Conservation (phyloP, 2,888 invertebrate species). For the Rhopalosiphum nymphaeae region DNA sequence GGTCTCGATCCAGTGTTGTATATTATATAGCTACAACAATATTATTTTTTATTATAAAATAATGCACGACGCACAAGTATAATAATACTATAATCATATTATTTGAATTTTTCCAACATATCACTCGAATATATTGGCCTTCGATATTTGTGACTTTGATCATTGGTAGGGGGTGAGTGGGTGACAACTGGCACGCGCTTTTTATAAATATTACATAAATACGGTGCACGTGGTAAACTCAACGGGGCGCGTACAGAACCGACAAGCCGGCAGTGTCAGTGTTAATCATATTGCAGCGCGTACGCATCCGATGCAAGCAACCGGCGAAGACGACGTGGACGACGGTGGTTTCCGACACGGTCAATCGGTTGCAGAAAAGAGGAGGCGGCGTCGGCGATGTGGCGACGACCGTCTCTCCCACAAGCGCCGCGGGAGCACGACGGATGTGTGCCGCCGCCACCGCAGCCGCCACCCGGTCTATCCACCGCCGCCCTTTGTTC, state of each 20-base stretch:
- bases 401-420: neutral
- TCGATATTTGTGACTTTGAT: neutral
- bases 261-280: neutral
- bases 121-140: neutral
- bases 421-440: slow-evolving; percentile 40
- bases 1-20: neutral
- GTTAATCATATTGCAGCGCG: neutral
- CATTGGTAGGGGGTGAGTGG: neutral
- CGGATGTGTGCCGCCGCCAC: slow-evolving; percentile 48
- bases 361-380: neutral
- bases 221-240: neutral
- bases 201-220: neutral
- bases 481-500: slow-evolving; percentile 28
- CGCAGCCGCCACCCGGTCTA: slow-evolving; percentile 3
- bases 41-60: neutral
- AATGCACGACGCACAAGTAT: neutral
- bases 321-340: neutral
- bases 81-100: neutral
- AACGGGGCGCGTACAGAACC: neutral
- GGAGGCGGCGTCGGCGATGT: slow-evolving; percentile 1
- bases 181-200: neutral
- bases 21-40: neutral
- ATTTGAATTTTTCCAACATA: neutral
- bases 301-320: neutral
- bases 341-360: slow-evolving; percentile 19